These are phyloP conservation scores for Halcyon senegalensis DNA, from an alignment of 2,113 vertebrate species.

Conservation along the genomic window DNA sequence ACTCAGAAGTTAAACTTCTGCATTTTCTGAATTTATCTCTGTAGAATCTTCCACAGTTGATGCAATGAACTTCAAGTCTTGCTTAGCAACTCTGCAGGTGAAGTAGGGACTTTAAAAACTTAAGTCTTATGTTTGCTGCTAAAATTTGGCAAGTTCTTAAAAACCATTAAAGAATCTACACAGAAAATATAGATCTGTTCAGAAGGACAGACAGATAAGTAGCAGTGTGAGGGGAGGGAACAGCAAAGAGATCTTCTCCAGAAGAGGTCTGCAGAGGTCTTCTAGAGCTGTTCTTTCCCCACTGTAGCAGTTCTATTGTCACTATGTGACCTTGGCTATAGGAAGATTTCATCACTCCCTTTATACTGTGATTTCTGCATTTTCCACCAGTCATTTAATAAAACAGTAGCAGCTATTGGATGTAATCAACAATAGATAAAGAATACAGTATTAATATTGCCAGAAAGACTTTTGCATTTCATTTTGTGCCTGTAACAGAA, in stretches of 20 bases:
- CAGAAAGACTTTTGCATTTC: neutral
- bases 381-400: neutral
- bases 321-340: neutral
- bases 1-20: neutral
- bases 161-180: neutral
- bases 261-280: neutral
- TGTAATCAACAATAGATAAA: neutral
- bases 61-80: neutral
- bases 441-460: neutral
- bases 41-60: neutral
- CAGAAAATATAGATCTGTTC: neutral
- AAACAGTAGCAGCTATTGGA: neutral
- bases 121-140: neutral
- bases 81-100: neutral
- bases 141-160: neutral
- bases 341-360: neutral
- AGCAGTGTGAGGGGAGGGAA: neutral
- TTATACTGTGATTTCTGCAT: neutral
- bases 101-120: neutral
- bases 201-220: neutral
- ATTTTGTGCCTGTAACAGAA: neutral
- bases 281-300: neutral
- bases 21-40: neutral
- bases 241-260: neutral
- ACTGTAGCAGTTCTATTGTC: neutral